Conservation (phyloP, 2,797 vertebrate species). For the Garrulus glandarius region DNA sequence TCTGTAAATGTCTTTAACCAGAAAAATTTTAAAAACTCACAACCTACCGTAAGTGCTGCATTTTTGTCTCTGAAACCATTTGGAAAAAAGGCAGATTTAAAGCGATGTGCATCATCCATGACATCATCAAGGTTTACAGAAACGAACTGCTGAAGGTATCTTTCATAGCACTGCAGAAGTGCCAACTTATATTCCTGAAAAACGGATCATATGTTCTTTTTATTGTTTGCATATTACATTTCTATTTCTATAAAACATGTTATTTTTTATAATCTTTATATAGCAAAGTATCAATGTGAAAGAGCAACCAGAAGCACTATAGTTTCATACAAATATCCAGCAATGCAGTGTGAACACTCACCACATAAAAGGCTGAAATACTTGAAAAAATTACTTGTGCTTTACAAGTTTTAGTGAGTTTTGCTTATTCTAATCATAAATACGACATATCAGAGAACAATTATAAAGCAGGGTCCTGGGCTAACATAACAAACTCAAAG, state of each 20-base stretch:
- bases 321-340: neutral
- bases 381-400: neutral
- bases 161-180: conserved; percentile 86
- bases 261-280: neutral
- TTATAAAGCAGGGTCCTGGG: neutral
- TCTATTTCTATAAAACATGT: neutral
- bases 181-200: conserved; percentile 87
- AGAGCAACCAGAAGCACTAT: neutral
- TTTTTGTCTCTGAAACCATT: conserved; percentile 80
- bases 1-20: neutral
- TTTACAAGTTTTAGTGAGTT: neutral
- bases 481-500: neutral
- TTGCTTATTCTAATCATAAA: neutral
- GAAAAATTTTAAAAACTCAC: neutral
- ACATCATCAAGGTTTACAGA: conserved; percentile 73
- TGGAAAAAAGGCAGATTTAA: conserved; percentile 85
- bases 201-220: neutral
- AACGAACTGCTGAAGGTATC: conserved; percentile 80
- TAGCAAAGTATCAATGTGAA: neutral
- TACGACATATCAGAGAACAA: neutral
- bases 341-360: neutral
- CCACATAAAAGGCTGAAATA: neutral
- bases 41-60: conserved; percentile 77
- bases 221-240: neutral
- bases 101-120: conserved; percentile 73